Percentiles rank a stretch among this genome's conserved stretches.
Evolutionary conservation across 2,113 vertebrate species (phyloP).

Genomic region (Heptranchias perlo): DNA sequence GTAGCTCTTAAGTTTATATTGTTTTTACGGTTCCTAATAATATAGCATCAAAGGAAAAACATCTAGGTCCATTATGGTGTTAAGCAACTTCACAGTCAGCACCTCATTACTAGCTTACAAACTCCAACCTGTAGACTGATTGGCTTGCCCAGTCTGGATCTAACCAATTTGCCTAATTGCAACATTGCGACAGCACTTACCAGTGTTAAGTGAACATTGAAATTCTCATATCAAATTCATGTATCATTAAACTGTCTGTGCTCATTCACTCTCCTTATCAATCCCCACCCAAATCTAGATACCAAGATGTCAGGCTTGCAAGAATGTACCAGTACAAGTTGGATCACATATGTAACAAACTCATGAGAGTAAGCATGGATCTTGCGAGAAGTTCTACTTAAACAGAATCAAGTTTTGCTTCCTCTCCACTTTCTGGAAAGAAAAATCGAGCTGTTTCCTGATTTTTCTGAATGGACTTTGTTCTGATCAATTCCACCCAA

Average conservation of each 20-base stretch:
- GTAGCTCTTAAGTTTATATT: background rate
- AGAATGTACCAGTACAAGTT: background rate
- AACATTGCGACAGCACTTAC: background rate
- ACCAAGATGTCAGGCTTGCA: background rate
- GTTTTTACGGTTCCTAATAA: background rate
- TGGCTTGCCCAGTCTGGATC: background rate
- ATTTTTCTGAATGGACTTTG: background rate
- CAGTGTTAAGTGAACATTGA: background rate
- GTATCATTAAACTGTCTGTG: background rate
- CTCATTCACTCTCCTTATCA: background rate
- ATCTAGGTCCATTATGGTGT: background rate
- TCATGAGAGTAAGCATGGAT: background rate
- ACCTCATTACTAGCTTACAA: background rate
- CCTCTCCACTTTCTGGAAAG: too few relatives aligned
- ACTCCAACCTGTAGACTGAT: background rate
- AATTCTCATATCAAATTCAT: background rate
- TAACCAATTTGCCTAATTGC: background rate
- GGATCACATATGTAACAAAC: background rate
- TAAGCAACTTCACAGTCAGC: background rate
- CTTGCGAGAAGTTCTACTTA: background rate
- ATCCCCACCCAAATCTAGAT: too few relatives aligned
- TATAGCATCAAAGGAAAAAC: background rate
- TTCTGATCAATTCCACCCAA: background rate
- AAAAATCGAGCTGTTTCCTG: background rate
- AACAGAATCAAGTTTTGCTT: background rate